These are phyloP conservation scores for Chorisops tibialis DNA, from an alignment of 2,888 invertebrate genomes.

Conservation along the genomic window DNA sequence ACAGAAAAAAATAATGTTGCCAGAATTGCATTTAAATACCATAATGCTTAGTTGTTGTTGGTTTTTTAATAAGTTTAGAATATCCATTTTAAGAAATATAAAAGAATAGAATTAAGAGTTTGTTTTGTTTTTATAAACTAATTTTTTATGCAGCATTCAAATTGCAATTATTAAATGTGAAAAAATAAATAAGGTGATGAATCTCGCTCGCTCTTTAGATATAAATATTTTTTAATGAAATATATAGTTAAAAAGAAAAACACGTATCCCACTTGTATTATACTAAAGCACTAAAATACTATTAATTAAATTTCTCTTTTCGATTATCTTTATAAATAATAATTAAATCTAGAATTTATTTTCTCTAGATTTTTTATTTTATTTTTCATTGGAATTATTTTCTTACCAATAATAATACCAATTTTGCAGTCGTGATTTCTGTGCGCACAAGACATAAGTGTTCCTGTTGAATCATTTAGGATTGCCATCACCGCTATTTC, in stretches of 20 bases:
- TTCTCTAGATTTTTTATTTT: neutral
- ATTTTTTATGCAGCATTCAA: too few species aligned
- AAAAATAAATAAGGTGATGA: too few species aligned
- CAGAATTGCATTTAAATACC: neutral
- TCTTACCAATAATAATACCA: constrained; percentile 67
- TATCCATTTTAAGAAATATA: too few species aligned
- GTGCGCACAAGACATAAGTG: constrained; percentile 89
- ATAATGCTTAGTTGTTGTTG: too few species aligned
- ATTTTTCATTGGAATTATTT: constrained; percentile 11
- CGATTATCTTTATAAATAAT: neutral
- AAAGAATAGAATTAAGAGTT: too few species aligned
- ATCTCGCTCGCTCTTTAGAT: too few species aligned
- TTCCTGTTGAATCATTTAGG: constrained; percentile 91
- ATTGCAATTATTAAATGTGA: too few species aligned
- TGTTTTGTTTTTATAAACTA: too few species aligned
- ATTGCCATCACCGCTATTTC: constrained; percentile 83
- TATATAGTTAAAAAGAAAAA: neutral
- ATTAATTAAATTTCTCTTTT: neutral
- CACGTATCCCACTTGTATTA: neutral
- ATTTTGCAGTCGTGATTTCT: constrained; percentile 72
- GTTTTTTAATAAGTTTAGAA: too few species aligned
- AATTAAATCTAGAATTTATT: neutral
- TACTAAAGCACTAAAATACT: neutral
- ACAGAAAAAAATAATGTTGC: neutral
- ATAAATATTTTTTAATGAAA: neutral